A percentile compares a stretch with the other conserved stretches of the same genome.
phyloP scores from a whole-genome alignment of 2,888 invertebrate genomes.

The Drosophila differens region DNA sequence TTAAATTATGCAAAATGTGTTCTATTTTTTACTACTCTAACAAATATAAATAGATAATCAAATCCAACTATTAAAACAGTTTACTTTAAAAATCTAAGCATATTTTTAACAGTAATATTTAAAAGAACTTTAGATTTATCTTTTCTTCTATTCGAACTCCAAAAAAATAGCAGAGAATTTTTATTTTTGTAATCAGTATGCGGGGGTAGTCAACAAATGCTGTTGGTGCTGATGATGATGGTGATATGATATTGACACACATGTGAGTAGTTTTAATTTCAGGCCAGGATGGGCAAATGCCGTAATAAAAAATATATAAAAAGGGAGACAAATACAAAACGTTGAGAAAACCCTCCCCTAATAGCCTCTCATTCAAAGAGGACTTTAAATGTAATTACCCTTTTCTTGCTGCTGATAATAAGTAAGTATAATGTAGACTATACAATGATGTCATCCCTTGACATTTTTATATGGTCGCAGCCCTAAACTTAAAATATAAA shows the following conservation, averaged over 20 bases:
- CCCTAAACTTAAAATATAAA: neutral
- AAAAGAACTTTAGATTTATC: neutral
- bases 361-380: slow-evolving; percentile 8
- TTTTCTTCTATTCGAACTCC: neutral
- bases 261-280: slow-evolving; percentile 20
- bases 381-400: slow-evolving; percentile 33
- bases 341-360: slow-evolving; percentile 37
- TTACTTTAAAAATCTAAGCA: neutral
- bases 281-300: slow-evolving; percentile 24
- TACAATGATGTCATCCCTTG: slow-evolving; percentile 22
- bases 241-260: neutral
- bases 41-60: neutral
- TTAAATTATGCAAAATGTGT: neutral
- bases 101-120: neutral
- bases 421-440: neutral
- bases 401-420: slow-evolving; percentile 18
- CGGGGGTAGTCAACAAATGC: neutral
- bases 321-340: slow-evolving; percentile 30
- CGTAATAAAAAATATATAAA: slow-evolving; percentile 7
- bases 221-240: neutral
- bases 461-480: neutral
- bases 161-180: neutral
- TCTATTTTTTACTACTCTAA: too few relatives aligned
- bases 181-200: neutral
- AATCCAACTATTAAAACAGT: neutral